A percentile compares a stretch with the other conserved stretches of the same genome.
phyloP scores from a whole-genome alignment of 37 sponge, comb jelly and placozoan species.

The Theonella swinhoei region DNA sequence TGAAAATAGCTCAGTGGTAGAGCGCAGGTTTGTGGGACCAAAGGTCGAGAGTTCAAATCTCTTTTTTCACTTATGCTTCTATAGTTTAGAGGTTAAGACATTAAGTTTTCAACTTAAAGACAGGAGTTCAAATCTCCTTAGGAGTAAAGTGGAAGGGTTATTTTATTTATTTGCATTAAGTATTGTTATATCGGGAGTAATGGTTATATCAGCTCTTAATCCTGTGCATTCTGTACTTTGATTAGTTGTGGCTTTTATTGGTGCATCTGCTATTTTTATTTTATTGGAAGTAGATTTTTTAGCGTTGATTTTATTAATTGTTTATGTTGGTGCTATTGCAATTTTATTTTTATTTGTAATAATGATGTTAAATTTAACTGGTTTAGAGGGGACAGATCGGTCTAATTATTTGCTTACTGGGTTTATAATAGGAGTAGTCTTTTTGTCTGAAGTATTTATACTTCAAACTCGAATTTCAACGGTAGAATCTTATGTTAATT shows the following conservation, averaged over 20 bases:
- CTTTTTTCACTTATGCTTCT: slow-evolving; percentile 55
- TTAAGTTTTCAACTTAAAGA: slow-evolving; percentile 78
- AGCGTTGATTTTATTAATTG: slow-evolving; percentile 74
- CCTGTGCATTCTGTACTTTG: slow-evolving; percentile 83
- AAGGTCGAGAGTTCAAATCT: slow-evolving; percentile 79
- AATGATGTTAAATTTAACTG: slow-evolving; percentile 86
- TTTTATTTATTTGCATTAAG: slow-evolving; percentile 65
- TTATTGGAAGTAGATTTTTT: slow-evolving; percentile 74
- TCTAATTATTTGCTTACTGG: slow-evolving; percentile 70
- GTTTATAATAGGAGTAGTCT: slow-evolving; percentile 67
- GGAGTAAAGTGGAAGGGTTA: slow-evolving; percentile 65
- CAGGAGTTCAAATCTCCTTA: slow-evolving; percentile 75
- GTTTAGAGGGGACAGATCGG: slow-evolving; percentile 59
- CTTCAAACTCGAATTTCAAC: background rate
- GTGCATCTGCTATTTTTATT: slow-evolving; percentile 76
- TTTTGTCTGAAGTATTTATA: slow-evolving; percentile 64
- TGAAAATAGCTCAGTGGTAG: slow-evolving; percentile 43
- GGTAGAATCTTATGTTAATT: background rate
- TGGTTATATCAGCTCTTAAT: slow-evolving; percentile 81
- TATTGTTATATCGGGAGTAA: slow-evolving; percentile 69
- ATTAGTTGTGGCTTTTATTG: slow-evolving; percentile 67
- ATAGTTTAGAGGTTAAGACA: slow-evolving; percentile 83
- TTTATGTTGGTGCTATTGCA: slow-evolving; percentile 84
- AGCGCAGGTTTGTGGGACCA: slow-evolving; percentile 74
- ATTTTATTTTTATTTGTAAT: slow-evolving; percentile 86